Base-by-base conservation (phyloP, 1,140 invertebrate species). In the Colletes latitarsis region DNA sequence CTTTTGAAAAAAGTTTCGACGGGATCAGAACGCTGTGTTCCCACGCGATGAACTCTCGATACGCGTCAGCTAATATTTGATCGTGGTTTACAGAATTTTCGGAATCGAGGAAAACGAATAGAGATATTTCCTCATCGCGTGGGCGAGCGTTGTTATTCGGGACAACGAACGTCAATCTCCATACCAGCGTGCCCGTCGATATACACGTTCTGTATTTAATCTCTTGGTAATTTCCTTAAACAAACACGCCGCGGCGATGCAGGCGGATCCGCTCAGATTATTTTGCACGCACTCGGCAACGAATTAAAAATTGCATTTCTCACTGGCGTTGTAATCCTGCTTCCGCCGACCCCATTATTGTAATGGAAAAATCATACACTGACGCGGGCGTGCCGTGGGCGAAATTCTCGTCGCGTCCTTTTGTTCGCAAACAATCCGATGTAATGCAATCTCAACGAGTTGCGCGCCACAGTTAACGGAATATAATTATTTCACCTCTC, bases 141-240 rank as follows among this genome's bases (percentile, higher is more conserved):
- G 15, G 39, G 46, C 79, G 58, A 86, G 66, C 62, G 68, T 85
- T 62, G 66, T 82, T 76, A 85, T 66, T 39, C 68, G 64, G 12
- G 55, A 43, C 43, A 52, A 21, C 53, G 70, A 80, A 53, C 63
- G 68, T 76, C 78, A 75, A 84, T 84, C 82, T 71, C 78, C 30
- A 0, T 30, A 64, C n/a, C 14, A n/a, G 6, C 49, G 19, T 66
- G 9, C 64, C 30, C 52, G 62, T 77, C 83, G 83, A 85, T 85
- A 82, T 15, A 15, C 71, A 71, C 71, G 60, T 78, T 63, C 76
- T 60, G 70, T 72, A 68, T 82, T 86, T 85, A 85, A 86, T 85
- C 84, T 68, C 78, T 58, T 67, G 67, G 84, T 82, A 85, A 85
- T 85, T 85, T 85, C 82, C 73, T 85, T 85, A 85, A 86, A 85